These are phyloP conservation scores for Carposina sasakii DNA, from an alignment of 1,140 invertebrate species.

Conservation along the genomic window DNA sequence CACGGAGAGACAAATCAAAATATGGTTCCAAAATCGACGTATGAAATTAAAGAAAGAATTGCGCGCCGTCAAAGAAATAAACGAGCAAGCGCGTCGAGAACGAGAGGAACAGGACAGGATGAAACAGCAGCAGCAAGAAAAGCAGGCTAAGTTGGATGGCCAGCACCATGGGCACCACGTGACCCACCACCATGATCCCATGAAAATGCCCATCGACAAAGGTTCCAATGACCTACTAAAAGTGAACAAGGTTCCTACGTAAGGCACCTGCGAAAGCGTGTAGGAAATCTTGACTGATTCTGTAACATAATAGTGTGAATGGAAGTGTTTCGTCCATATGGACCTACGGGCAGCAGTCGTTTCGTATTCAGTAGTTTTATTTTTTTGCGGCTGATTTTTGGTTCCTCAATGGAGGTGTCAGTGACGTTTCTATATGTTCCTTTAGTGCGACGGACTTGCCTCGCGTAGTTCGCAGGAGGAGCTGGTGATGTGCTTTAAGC, in stretches of 20 bases:
- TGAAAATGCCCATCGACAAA: conserved; percentile 77
- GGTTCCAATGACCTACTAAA: conserved; percentile 77
- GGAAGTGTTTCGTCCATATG: conserved; percentile 61
- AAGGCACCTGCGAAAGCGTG: conserved; percentile 50
- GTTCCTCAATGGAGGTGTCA: conserved; percentile 50
- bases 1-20: conserved; percentile 97
- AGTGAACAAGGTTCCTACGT: conserved; percentile 79
- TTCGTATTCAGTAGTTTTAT: conserved; percentile 67
- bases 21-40: conserved; percentile 97
- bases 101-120: conserved; percentile 92
- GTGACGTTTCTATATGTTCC: conserved; percentile 65
- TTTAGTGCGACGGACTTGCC: conserved; percentile 65
- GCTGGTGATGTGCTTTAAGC: conserved; percentile 72
- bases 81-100: conserved; percentile 92
- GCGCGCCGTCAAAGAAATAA: conserved; percentile 94
- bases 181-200: conserved; percentile 72
- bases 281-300: conserved; percentile 65
- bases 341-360: conserved; percentile 53
- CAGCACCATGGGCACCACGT: conserved; percentile 72
- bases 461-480: conserved; percentile 61
- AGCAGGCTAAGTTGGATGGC: conserved; percentile 82
- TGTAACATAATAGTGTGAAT: conserved; percentile 71
- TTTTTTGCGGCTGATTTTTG: conserved; percentile 59
- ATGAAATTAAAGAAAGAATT: conserved; percentile 99
- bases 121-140: conserved; percentile 91